A percentile compares a stretch with the other conserved stretches of the same genome.
phyloP scores from a whole-genome alignment of 1,140 invertebrate species.

The Drosophila fuyamai region DNA sequence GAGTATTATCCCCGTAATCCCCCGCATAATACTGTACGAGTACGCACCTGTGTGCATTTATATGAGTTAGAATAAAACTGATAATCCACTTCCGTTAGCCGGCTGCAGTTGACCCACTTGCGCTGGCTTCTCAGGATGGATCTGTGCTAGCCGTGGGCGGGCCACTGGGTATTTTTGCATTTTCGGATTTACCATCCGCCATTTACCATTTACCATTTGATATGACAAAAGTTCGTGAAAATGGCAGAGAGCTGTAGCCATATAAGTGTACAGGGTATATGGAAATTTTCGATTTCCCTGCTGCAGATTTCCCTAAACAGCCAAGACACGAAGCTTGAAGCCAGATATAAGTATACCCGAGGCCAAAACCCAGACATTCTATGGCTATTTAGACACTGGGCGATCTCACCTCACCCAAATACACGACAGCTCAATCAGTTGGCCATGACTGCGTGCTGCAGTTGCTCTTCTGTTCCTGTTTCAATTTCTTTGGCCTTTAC shows the following conservation, averaged over 20 bases:
- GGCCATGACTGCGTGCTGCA: conserved; percentile 75
- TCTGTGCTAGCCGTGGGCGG: conserved; percentile 56
- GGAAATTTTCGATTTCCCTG: conserved; percentile 65
- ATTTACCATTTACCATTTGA: conserved; percentile 34
- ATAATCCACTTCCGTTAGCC: conserved; percentile 62
- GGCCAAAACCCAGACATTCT: conserved; percentile 2
- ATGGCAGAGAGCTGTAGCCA: conserved; percentile 51
- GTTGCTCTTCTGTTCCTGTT: conserved; percentile 13
- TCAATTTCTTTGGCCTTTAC: conserved; percentile 8
- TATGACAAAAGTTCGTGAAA: conserved; percentile 70
- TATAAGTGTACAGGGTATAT: conserved; percentile 57
- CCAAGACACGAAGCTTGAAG: conserved; percentile 52
- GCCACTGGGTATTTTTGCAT: conserved; percentile 15
- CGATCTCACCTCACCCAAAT: conserved; percentile 77
- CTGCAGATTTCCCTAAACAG: conserved; percentile 51
- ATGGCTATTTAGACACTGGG: conserved; percentile 60
- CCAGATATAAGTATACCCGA: conserved; percentile 40
- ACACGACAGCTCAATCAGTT: conserved; percentile 80
- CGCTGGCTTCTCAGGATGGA: conserved; percentile 17
- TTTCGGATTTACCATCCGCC: conserved; percentile 11
- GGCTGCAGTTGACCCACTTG: conserved; percentile 46
- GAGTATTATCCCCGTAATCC: conserved; percentile 31
- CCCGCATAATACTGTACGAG: conserved; percentile 24
- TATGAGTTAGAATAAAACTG: conserved; percentile 48
- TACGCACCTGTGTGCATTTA: conserved; percentile 53